Evolutionary conservation across 2,888 invertebrate species (phyloP).

Genomic region (Agonum fuliginosum): DNA sequence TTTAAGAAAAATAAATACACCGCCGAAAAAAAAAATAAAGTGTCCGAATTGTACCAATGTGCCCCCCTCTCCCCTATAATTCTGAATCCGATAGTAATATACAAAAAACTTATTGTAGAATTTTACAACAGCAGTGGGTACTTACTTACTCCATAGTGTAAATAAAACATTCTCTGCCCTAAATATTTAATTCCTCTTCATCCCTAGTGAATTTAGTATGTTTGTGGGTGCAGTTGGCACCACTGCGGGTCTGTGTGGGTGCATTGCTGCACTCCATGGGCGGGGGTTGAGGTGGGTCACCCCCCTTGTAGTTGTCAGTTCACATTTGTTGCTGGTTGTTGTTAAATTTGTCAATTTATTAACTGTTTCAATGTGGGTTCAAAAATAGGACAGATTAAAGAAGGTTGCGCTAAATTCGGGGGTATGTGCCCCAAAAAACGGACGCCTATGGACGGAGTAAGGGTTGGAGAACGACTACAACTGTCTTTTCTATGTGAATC

Average conservation of each 20-base stretch:
- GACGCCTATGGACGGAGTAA: conserved; percentile 1
- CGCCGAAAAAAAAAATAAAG: no score
- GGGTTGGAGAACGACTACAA: conserved; percentile 38
- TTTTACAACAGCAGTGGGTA: no score
- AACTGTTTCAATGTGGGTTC: no score
- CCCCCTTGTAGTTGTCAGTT: no score
- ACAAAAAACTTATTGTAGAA: no score
- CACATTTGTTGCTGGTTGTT: not conserved
- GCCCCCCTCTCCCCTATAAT: no score
- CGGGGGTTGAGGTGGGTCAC: no score
- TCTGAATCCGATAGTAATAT: no score
- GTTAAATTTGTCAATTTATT: no score
- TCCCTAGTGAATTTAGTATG: not conserved
- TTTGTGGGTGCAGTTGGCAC: conserved; percentile 23
- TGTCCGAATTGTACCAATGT: no score
- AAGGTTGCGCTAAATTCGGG: not conserved
- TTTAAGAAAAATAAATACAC: no score
- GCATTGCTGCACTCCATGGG: not conserved
- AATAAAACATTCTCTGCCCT: not conserved
- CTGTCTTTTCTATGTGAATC: conserved; percentile 22
- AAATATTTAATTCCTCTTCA: conserved; percentile 7
- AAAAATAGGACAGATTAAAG: not conserved
- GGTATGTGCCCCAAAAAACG: conserved; percentile 4
- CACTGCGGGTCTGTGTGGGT: conserved; percentile 15
- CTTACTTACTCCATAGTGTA: no score